These are phyloP conservation scores for Halictus rubicundus DNA, from an alignment of 1,140 invertebrate species.

Conservation along the genomic window DNA sequence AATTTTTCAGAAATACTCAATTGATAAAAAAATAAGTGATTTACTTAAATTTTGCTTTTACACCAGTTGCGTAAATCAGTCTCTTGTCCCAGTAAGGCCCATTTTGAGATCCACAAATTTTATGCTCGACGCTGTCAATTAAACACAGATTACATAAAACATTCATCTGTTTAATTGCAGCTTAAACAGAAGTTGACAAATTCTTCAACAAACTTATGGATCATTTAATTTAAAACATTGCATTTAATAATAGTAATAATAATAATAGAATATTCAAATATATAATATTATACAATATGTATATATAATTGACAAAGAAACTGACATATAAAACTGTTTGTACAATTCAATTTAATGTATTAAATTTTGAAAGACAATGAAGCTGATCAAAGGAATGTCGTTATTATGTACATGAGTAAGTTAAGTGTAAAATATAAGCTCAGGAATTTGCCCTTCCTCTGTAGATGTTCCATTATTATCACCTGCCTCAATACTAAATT, in stretches of 20 bases:
- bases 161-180: conserved; percentile 10
- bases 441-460: conserved; percentile 95
- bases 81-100: conserved; percentile 53
- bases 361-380: conserved; percentile 44
- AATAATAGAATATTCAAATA: conserved; percentile 44
- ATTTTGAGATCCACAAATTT: conserved; percentile 27
- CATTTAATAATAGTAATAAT: conserved; percentile 10
- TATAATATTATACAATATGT: conserved; percentile 1
- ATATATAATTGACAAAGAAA: conserved; percentile 54
- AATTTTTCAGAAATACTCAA: conserved; percentile 22
- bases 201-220: conserved; percentile 3
- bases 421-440: conserved; percentile 90
- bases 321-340: conserved; percentile 40
- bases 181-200: neutral
- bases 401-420: conserved; percentile 38
- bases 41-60: conserved; percentile 30
- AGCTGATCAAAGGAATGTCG: conserved; percentile 54
- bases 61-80: conserved; percentile 39
- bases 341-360: conserved; percentile 45
- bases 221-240: conserved; percentile 31
- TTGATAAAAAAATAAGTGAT: conserved; percentile 48
- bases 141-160: conserved; percentile 3
- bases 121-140: conserved; percentile 15
- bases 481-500: conserved; percentile 92
- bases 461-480: conserved; percentile 95